A percentile compares a stretch with the other conserved stretches of the same genome.
Conservation (phyloP, 2,113 vertebrate genomes). For the Copsychus sechellarum region DNA sequence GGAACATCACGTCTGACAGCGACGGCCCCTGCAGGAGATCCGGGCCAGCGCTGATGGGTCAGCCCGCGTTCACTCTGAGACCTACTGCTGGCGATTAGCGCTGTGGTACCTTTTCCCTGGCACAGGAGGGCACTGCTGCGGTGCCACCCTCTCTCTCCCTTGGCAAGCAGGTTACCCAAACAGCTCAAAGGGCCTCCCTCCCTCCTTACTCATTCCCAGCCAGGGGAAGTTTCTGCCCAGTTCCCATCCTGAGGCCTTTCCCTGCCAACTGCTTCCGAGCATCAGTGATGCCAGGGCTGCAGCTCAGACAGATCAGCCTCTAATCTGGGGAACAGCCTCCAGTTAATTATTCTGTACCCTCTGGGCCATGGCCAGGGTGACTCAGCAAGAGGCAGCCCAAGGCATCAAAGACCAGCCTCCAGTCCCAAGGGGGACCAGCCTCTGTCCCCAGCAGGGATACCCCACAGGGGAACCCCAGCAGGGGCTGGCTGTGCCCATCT, state of each 20-base stretch:
- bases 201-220: background rate
- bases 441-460: background rate
- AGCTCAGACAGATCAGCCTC: conserved; percentile 36
- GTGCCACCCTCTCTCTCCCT: background rate
- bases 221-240: background rate
- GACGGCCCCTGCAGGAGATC: background rate
- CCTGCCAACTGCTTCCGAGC: conserved; percentile 20
- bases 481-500: background rate
- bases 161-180: background rate
- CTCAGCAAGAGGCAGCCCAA: conserved; percentile 37
- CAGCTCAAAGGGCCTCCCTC: background rate
- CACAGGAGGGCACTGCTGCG: background rate
- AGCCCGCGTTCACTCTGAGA: background rate
- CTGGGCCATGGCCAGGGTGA: conserved; percentile 46
- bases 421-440: background rate
- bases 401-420: background rate
- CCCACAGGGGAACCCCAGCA: background rate
- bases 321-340: conserved; percentile 32
- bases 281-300: background rate
- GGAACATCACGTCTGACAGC: background rate
- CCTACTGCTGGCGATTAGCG: background rate
- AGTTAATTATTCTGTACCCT: conserved; percentile 25
- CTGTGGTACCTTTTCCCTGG: background rate
- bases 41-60: background rate
- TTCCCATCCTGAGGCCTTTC: background rate